Evolutionary conservation across 2,888 invertebrate genomes (phyloP).

Genomic region (Dermolepida albohirtum): DNA sequence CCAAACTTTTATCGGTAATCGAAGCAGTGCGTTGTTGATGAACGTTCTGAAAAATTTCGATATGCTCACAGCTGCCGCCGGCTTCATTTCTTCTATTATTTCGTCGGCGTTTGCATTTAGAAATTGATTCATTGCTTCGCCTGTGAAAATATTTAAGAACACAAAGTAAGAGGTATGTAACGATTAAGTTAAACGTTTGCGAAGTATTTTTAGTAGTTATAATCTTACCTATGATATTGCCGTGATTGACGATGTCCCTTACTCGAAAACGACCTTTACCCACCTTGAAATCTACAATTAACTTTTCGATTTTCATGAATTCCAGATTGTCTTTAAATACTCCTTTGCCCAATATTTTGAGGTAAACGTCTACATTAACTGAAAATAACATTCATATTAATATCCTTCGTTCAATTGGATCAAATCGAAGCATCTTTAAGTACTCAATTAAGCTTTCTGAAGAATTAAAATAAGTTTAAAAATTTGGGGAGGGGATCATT

Average conservation of each 20-base stretch:
- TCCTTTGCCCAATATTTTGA: slow-evolving; percentile 78
- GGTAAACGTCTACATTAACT: slow-evolving; percentile 79
- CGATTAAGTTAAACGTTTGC: neutral
- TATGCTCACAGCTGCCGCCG: slow-evolving; percentile 78
- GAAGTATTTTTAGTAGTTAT: neutral
- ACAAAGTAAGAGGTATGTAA: neutral
- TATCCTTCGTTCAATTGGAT: no score
- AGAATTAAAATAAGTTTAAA: no score
- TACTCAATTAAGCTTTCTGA: no score
- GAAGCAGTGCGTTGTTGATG: slow-evolving; percentile 78
- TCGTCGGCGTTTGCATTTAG: slow-evolving; percentile 84
- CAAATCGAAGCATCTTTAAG: no score
- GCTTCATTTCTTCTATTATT: slow-evolving; percentile 85
- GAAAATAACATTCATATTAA: slow-evolving; percentile 55
- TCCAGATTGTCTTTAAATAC: slow-evolving; percentile 69
- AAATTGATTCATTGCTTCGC: slow-evolving; percentile 86
- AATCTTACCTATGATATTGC: slow-evolving; percentile 81
- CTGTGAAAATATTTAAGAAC: slow-evolving; percentile 60
- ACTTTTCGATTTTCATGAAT: slow-evolving; percentile 77
- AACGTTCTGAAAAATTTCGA: slow-evolving; percentile 80
- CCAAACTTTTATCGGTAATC: slow-evolving; percentile 79
- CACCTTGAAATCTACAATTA: slow-evolving; percentile 78
- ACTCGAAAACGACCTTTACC: slow-evolving; percentile 78
- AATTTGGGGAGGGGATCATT: no score
- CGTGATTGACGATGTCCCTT: slow-evolving; percentile 78